phyloP scores from a whole-genome alignment of 2,888 invertebrate genomes.

The Amphipoea lucens region DNA sequence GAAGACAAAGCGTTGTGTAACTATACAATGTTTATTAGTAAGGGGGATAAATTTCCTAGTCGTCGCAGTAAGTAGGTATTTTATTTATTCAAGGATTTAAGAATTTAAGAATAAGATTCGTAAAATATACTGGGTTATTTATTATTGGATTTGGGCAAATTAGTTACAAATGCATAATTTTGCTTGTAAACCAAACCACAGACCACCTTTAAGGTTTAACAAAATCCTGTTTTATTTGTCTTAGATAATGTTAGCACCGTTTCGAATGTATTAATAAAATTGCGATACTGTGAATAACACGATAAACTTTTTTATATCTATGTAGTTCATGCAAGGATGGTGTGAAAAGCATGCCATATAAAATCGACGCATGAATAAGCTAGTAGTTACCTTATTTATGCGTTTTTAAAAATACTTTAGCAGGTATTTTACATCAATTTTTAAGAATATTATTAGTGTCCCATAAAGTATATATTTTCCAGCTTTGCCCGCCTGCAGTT shows the following conservation, averaged over 20 bases:
- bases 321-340: constrained; percentile 10
- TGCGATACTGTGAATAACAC: background rate
- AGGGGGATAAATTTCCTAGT: background rate
- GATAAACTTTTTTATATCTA: background rate
- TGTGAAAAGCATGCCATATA: constrained; percentile 4
- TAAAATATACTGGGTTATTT: background rate
- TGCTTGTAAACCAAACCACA: background rate
- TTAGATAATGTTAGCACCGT: background rate
- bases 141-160: constrained; percentile 1
- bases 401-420: background rate
- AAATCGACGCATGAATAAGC: background rate
- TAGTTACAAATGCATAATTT: background rate
- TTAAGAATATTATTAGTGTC: background rate
- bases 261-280: background rate
- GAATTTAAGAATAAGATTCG: background rate
- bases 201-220: background rate
- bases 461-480: background rate
- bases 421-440: background rate
- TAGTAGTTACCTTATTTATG: background rate
- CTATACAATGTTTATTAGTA: too few species aligned
- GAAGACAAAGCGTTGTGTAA: too few species aligned
- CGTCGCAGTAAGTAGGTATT: background rate
- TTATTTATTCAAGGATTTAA: background rate
- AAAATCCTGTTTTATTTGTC: background rate
- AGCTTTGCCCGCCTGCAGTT: background rate